Evolutionary conservation across 2,113 vertebrate species (phyloP), one percentile per base, ranked within the genome.

Genomic region (Pimephales promelas): DNA sequence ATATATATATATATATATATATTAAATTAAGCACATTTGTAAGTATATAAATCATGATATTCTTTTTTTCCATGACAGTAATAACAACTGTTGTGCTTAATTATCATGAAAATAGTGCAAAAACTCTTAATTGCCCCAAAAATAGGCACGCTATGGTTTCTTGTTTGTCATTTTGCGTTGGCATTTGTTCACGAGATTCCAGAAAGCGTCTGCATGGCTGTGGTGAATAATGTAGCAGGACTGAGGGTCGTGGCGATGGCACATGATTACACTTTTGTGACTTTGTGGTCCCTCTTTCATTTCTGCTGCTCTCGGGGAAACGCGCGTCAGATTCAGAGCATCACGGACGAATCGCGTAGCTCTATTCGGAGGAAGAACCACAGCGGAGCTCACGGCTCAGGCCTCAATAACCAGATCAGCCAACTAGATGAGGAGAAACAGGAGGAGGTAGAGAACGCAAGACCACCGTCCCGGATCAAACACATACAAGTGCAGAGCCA

Each of bases 361-460:
- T 95, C 95, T 74, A 95, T 95, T 90, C 91, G 94, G 88, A 94
- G 95, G 91, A 95, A 95, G 93, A 94, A 93, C 90, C 92, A 79
- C 82, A 89, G 86, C 84, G 88, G 90, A 62, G 88, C 86, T 8
- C 89, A 92, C 81, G 86, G 89, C 76, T 1, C 89, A 31, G 91
- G 82, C 86, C 92, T 92, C 85, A 93, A 93, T 90, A 92, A 80
- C 43, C 92, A 94, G 88, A 90, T 92, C 90, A 91, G 92, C 66
- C 76, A 90, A 34, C 87, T 88, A 91, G 95, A 94, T 87, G 94
- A 95, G 88, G 92, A 43, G 84, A 92, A 83, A 84, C 95, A 93
- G 86, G 93, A 95, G 5, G 93, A 96, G 96, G 95, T 97, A 96
- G 95, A 71, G 28, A 70, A 80, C 16, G 59, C 22, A 5, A 5